Conservation (phyloP, 92 coral and sea anemone genomes). For the Phenganax stokvisi region DNA sequence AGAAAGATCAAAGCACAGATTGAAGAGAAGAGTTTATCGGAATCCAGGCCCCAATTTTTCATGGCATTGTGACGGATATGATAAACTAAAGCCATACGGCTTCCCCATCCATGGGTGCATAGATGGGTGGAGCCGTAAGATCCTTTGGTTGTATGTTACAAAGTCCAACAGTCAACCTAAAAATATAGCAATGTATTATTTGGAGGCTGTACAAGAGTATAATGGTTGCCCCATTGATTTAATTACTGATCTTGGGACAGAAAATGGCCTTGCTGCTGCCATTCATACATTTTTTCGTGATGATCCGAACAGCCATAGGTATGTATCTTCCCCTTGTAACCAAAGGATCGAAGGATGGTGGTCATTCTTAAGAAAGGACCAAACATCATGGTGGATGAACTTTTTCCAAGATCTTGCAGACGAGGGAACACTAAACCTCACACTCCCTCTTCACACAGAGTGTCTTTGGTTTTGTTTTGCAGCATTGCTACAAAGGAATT, state of each 20-base stretch:
- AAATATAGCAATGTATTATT: constrained; percentile 34
- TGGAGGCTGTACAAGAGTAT: constrained; percentile 23
- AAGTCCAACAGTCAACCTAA: constrained; percentile 40
- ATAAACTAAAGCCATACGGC: constrained; percentile 39
- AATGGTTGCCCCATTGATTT: constrained; percentile 38
- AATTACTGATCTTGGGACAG: constrained; percentile 33
- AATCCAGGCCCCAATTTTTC: constrained; percentile 46
- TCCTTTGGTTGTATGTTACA: constrained; percentile 37
- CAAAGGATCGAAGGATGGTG: constrained; percentile 28
- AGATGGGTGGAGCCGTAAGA: constrained; percentile 41
- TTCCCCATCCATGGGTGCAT: constrained; percentile 55
- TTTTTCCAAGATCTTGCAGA: constrained; percentile 23
- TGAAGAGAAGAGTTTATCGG: constrained; percentile 50
- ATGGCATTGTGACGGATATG: constrained; percentile 54
- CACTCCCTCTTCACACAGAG: constrained; percentile 5
- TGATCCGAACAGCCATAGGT: constrained; percentile 19
- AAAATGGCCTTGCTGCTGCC: constrained; percentile 38
- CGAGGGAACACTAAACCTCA: constrained; percentile 2
- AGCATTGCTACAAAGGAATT: constrained; percentile 8
- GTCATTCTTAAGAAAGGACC: constrained; percentile 21
- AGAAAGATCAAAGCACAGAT: constrained; percentile 46
- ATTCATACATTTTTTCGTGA: constrained; percentile 30
- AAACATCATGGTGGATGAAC: constrained; percentile 22
- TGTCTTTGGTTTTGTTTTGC: constrained; percentile 28
- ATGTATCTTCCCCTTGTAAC: constrained; percentile 25